phyloP scores from a whole-genome alignment of 2,113 vertebrate genomes.

The Vidua chalybeata region DNA sequence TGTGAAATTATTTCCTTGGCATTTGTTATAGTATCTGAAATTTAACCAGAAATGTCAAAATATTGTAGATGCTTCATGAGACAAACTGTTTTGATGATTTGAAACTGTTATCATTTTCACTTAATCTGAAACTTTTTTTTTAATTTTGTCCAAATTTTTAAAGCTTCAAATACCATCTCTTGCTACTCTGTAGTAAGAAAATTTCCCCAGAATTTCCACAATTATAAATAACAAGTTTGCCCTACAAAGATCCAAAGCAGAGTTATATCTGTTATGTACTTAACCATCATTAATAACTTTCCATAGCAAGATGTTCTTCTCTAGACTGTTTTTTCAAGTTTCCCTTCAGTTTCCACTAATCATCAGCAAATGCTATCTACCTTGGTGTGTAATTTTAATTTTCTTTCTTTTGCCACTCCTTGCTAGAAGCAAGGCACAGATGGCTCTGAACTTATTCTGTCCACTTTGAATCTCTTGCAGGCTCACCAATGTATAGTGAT shows the following conservation, averaged over 20 bases:
- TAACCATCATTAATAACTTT: background rate
- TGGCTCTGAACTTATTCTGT: background rate
- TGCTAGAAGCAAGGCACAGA: background rate
- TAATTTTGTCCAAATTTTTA: background rate
- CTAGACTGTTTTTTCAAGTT: background rate
- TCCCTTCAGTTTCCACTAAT: background rate
- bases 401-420: background rate
- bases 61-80: background rate
- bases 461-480: background rate
- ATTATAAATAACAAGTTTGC: background rate
- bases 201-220: background rate
- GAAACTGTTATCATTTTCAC: background rate
- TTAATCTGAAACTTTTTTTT: background rate
- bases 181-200: background rate
- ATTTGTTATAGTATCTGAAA: background rate
- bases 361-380: background rate
- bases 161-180: background rate
- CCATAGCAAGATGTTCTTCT: background rate
- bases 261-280: background rate
- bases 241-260: background rate
- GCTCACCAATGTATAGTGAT: background rate
- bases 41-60: background rate
- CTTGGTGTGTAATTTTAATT: background rate
- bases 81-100: background rate
- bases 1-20: constrained; percentile 10